A percentile compares a stretch with the other conserved stretches of the same genome.
phyloP scores from a whole-genome alignment of 2,113 vertebrate species.

The Malurus elegans region DNA sequence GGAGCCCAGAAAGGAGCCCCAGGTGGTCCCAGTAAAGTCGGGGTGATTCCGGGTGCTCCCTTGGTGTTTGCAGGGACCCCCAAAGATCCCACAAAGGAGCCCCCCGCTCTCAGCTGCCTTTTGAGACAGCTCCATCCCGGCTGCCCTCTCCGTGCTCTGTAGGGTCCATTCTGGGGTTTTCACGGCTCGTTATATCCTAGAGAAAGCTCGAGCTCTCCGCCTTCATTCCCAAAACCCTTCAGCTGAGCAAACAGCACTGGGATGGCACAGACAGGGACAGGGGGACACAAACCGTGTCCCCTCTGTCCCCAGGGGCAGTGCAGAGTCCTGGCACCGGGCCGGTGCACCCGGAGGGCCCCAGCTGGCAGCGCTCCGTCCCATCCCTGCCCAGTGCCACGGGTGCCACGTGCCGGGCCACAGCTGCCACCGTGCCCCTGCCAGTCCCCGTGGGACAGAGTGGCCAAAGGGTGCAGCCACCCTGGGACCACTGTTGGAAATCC shows the following conservation, averaged over 20 bases:
- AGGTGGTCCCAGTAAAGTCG: neutral
- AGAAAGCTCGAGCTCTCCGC: neutral
- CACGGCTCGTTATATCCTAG: neutral
- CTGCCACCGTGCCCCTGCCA: neutral
- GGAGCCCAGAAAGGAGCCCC: neutral
- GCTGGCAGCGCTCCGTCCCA: neutral
- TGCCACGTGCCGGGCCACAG: neutral
- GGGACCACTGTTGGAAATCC: neutral
- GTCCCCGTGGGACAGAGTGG: accelerated
- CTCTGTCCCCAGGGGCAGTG: accelerated
- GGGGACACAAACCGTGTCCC: neutral
- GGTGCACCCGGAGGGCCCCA: neutral
- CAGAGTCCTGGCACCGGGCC: accelerated
- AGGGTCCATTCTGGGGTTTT: neutral
- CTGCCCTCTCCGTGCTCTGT: neutral
- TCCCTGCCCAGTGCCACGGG: neutral
- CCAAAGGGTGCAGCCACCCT: accelerated
- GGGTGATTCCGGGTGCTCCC: neutral
- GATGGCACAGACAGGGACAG: accelerated
- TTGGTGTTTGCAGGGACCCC: neutral
- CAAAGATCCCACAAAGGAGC: neutral
- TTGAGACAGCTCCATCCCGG: accelerated
- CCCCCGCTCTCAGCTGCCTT: neutral
- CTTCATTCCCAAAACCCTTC: neutral
- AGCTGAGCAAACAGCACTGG: neutral